Percentiles rank a stretch among this genome's conserved stretches.
These are phyloP conservation scores for Lasioglossum marginatum DNA, from an alignment of 2,888 invertebrate species.

Conservation along the genomic window DNA sequence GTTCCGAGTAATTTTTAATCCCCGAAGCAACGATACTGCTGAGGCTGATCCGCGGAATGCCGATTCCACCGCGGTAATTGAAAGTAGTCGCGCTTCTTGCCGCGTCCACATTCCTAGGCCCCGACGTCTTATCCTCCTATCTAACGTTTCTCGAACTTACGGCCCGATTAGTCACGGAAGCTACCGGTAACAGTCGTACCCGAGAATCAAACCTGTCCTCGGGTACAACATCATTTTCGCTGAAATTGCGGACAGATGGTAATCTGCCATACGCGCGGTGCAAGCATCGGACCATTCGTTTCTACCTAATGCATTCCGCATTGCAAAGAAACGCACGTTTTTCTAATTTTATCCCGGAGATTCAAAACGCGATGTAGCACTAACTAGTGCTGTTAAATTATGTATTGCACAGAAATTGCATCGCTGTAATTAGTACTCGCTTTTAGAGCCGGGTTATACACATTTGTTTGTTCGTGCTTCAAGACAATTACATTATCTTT, in stretches of 20 bases:
- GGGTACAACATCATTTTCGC: conserved; percentile 21
- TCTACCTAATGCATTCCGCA: background rate
- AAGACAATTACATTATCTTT: no score
- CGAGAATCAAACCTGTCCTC: background rate
- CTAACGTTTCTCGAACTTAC: conserved; percentile 18
- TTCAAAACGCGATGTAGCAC: background rate
- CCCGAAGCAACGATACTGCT: conserved; percentile 35
- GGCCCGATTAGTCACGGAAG: conserved; percentile 41
- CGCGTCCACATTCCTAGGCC: conserved; percentile 47
- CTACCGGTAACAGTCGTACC: conserved; percentile 11
- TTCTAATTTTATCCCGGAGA: background rate
- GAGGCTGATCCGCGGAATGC: conserved; percentile 39
- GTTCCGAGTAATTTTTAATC: conserved; percentile 52
- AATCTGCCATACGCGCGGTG: background rate
- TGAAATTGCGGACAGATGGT: background rate
- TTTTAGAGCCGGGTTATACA: background rate
- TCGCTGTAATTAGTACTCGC: background rate
- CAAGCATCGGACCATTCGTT: background rate
- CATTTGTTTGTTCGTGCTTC: no score
- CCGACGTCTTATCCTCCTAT: conserved; percentile 44
- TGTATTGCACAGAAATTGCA: background rate
- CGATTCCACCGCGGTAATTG: conserved; percentile 49
- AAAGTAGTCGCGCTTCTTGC: conserved; percentile 32
- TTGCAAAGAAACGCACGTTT: background rate
- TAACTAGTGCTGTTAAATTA: background rate